These are phyloP conservation scores for Xenentodon cancila DNA, from an alignment of 2,797 vertebrate genomes.

Conservation along the genomic window DNA sequence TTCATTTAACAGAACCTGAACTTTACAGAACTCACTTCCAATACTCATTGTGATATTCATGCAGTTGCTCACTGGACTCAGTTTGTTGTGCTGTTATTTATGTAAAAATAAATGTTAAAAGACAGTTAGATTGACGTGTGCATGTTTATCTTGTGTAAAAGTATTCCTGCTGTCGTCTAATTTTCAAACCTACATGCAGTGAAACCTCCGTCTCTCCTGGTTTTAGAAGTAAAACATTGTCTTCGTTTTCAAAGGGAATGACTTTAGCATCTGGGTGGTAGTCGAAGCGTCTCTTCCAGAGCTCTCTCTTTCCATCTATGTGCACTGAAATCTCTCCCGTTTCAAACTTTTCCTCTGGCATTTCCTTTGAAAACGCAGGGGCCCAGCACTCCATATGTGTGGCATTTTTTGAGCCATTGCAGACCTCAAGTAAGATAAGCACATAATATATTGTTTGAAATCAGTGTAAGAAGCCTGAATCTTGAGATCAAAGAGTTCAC, in stretches of 20 bases:
- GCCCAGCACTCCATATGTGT: conserved; percentile 82
- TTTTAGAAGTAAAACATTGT: conserved; percentile 74
- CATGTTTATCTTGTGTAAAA: background rate
- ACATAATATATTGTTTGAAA: conserved; percentile 9
- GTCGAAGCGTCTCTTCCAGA: conserved; percentile 72
- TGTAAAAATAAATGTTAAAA: conserved; percentile 1
- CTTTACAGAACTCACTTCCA: conserved; percentile 83
- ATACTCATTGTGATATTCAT: conserved; percentile 90
- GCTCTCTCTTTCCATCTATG: conserved; percentile 79
- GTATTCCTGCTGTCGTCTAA: background rate
- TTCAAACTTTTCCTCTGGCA: conserved; percentile 64
- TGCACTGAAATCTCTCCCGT: conserved; percentile 80
- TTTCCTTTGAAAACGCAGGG: conserved; percentile 78
- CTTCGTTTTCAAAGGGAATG: conserved; percentile 78
- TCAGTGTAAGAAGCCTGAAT: background rate
- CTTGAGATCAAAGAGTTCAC: conserved; percentile 5
- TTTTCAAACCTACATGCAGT: conserved; percentile 83
- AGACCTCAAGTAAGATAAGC: conserved; percentile 71
- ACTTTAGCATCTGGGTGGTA: conserved; percentile 81
- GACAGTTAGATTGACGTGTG: background rate
- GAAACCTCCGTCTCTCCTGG: conserved; percentile 84
- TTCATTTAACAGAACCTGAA: conserved; percentile 85
- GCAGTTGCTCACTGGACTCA: conserved; percentile 83
- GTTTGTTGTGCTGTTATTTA: conserved; percentile 84
- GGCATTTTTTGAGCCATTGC: conserved; percentile 63